Evolutionary conservation across 2,113 vertebrate genomes (phyloP), one percentile per base, ranked within the genome.

Genomic region (Junco hyemalis): DNA sequence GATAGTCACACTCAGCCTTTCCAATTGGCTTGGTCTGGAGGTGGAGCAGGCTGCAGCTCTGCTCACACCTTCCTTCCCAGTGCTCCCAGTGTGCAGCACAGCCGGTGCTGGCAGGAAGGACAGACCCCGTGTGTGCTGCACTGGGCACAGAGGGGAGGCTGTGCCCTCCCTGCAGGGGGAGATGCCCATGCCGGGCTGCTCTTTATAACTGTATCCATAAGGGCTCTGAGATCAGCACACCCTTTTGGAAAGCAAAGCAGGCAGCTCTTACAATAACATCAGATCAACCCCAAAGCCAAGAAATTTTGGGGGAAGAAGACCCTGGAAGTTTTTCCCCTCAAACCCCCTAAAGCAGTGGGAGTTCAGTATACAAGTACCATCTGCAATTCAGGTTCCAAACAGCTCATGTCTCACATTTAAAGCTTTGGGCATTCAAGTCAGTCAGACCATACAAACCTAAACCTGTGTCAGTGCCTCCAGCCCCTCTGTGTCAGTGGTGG

Each of bases 71-170:
- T 60, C 53, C 70, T 64, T 1, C 7, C 4, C n/a, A 7, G 22
- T 3, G 54, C 64, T 71, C 22, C 17, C 1, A 25, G 25, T 11
- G 59, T 16, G 81, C 61, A 10, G 40, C 36, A 5, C 6, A 5
- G 65, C n/a, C 1, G 0, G 1, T 7, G 31, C 29, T 1, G 2
- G 36, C 20, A 17, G 22, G 45, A 47, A 24, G 64, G 29, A 36
- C 9, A 3, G 50, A 25, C 51, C 45, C 40, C 7, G 0, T 0
- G 9, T 3, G 47, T 8, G 20, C 72, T 17, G 42, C 56, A 11
- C 6, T 0, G 31, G 56, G 50, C 25, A 48, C n/a, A 35, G 35
- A n/a, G 31, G 7, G 36, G 13, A 44, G 40, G 16, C 11, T 71
- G 59, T 53, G 50, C 50, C 68, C 40, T 56, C 68, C 25, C 19